A percentile compares a stretch with the other conserved stretches of the same genome.
These are phyloP conservation scores for Drosophila neoperkinsi DNA, from an alignment of 2,888 invertebrate genomes.

Conservation along the genomic window DNA sequence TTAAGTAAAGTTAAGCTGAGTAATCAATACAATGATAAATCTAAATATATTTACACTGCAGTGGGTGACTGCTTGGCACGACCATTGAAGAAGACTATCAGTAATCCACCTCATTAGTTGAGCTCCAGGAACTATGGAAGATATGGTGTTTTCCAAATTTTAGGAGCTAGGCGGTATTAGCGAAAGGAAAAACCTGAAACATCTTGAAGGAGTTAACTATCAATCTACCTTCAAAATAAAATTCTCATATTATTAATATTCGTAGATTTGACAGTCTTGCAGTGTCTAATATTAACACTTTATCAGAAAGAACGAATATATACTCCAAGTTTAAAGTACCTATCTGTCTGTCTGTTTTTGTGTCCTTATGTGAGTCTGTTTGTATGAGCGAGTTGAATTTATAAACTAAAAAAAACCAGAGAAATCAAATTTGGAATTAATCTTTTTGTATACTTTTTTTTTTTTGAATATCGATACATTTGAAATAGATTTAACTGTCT, in stretches of 20 bases:
- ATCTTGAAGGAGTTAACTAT: not conserved
- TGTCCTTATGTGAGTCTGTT: too few relatives aligned
- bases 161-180: not conserved
- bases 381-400: too few relatives aligned
- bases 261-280: not conserved
- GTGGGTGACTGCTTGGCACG: not conserved
- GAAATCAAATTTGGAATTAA: too few relatives aligned
- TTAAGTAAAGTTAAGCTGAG: not conserved
- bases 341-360: too few relatives aligned
- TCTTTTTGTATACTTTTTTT: too few relatives aligned
- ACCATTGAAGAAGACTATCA: not conserved
- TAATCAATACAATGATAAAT: not conserved
- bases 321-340: too few relatives aligned
- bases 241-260: not conserved
- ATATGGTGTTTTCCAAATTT: not conserved
- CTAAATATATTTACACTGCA: not conserved
- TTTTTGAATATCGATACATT: too few relatives aligned
- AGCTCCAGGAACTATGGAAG: not conserved
- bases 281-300: not conserved
- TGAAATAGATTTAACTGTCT: too few relatives aligned
- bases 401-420: too few relatives aligned
- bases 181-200: not conserved
- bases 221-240: not conserved
- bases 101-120: not conserved
- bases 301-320: too few relatives aligned